These are phyloP conservation scores for Bombus superbus DNA, from an alignment of 1,140 invertebrate genomes.

Conservation along the genomic window DNA sequence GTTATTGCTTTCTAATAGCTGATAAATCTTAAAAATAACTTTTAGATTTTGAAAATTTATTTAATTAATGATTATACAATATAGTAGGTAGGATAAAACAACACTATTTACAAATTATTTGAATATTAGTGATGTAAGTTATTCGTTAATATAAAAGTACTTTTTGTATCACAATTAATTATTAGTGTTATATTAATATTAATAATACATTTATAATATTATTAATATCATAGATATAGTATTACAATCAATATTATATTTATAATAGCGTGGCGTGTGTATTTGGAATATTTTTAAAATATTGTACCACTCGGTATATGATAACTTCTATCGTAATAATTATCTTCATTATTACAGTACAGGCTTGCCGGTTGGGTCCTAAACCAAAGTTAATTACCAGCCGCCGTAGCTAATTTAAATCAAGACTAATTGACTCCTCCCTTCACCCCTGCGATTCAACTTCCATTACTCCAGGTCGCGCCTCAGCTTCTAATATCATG, in stretches of 20 bases:
- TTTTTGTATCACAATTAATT: too few species aligned
- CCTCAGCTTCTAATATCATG: constrained; percentile 65
- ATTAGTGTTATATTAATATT: too few species aligned
- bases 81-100: neutral
- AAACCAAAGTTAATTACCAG: constrained; percentile 79
- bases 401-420: constrained; percentile 78
- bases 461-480: constrained; percentile 51
- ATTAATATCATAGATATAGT: too few species aligned
- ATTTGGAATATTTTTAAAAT: neutral
- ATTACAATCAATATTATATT: too few species aligned
- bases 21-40: neutral
- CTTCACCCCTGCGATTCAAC: constrained; percentile 30
- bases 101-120: too few species aligned
- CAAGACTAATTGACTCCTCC: constrained; percentile 78
- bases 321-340: constrained; percentile 61
- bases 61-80: neutral
- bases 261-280: too few species aligned
- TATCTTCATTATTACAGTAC: constrained; percentile 68
- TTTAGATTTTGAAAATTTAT: too few species aligned
- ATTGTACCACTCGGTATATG: constrained; percentile 22
- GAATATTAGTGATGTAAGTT: neutral
- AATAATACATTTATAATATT: too few species aligned
- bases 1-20: neutral
- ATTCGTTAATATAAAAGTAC: neutral
- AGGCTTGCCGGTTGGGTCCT: constrained; percentile 62